Base-by-base conservation (phyloP, 2,113 vertebrate genomes). In the Gobio gobio region DNA sequence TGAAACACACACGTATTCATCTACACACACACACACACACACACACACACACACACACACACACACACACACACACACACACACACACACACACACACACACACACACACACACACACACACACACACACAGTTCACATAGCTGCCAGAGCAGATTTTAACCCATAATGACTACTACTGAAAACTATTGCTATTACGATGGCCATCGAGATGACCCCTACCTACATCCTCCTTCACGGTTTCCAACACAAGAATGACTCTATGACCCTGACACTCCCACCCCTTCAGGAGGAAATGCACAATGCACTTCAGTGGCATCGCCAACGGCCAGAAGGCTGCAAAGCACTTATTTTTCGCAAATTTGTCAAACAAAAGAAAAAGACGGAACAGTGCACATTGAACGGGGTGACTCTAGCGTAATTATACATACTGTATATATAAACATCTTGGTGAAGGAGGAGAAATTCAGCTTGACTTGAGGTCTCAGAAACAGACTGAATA, bases 291-390 rank as follows among this genome's bases (percentile, higher is more conserved):
- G 95, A 92, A 96, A 97, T 94, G 95, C 92, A 95, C 95, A 96
- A 97, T 94, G 95, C 92, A 95, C 95, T 96, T 97, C 94, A 95
- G 95, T 96, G 95, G 95, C 95, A 94, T 93, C 92, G 95, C 91
- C 93, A 91, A 91, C 92, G 91, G 94, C 88, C 94, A 91, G 94
- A 93, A 86, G 97, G 95, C 96, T 96, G 95, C 96, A 97, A 97
- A 97, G 97, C 96, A 96, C 96, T 94, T 91, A 87, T 89, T 90
- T 90, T 86, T 85, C 47, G 80, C 82, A 88, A 59, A 83, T 82
- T 40, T 40, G 40, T 40, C 68, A 88, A 29, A 24, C 26, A 16
- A 36, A 58, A 36, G 6, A 72, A 72, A 91, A 92, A 95, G 90
- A 92, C 90, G 92, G 89, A 95, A 94, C 96, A 97, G 96, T 96